Base-by-base conservation (phyloP, 2,888 invertebrate species). In the Caenorhabditis panamensis region DNA sequence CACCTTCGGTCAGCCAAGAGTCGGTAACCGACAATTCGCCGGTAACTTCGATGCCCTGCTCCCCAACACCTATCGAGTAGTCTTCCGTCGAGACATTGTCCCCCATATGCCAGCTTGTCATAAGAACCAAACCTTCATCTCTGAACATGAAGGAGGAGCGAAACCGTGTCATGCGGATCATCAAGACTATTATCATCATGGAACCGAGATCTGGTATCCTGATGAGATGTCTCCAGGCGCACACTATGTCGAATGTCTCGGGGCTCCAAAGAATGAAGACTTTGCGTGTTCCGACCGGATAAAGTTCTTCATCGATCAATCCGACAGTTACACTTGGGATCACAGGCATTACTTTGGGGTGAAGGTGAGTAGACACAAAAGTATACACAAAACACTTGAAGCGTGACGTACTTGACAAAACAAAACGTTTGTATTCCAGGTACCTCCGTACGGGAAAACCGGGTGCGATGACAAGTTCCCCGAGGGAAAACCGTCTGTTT, bases 1-100 rank as follows among this genome's bases (percentile, higher is more conserved):
- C 64, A 89, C 89, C 1, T 90, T 88, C 77, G 90, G 90, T 0
- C 86, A 90, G 62, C 90, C 90, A 2, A 79, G 90, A 11, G 88
- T 90, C 37, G 90, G 90, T 9, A 87, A 77, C 20, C 56, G 82
- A 8, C 71, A 84, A 20, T 88, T 85, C 56, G 89, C 90, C 5
- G 36, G 67, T 11, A 82, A 82, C 31, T 88, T 87, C 59, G 88
- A 90, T 62, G 51, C 73, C 8, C 68, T 88, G 9, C 83, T 90
- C 16, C 86, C 88, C 9, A 64, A 82, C 28, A 75, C 82, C 26
- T 89, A 83, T 77, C 88, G 90, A 16, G 84, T 90, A 1, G 87
- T 90, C 6, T 85, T 88, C 80, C 84, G 87, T 26, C 51, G 83
- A n/a, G 90, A 90, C 67, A 88, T 90, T 53, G 89, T 90, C 9